A percentile compares a stretch with the other conserved stretches of the same genome.
Evolutionary conservation across 2,888 invertebrate species (phyloP).

Genomic region (Endotricha flammealis): DNA sequence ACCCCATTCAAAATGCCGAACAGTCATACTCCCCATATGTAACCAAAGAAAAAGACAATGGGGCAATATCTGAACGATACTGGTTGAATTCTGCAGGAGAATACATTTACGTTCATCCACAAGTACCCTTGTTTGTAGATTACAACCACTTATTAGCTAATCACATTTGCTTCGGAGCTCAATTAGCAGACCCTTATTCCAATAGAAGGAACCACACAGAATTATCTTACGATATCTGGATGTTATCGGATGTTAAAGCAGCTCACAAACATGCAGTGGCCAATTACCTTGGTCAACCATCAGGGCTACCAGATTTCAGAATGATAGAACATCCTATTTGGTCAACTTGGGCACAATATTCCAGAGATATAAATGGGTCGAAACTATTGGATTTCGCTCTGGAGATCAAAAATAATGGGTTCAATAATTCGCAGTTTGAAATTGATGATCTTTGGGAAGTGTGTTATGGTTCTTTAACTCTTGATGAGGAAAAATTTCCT

Average conservation of each 20-base stretch:
- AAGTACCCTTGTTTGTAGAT: constrained; percentile 84
- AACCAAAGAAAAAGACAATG: constrained; percentile 70
- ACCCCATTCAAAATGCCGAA: constrained; percentile 78
- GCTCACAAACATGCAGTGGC: constrained; percentile 81
- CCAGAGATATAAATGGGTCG: constrained; percentile 78
- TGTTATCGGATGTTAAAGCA: constrained; percentile 73
- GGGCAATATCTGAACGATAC: constrained; percentile 81
- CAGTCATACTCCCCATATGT: constrained; percentile 75
- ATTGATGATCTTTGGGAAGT: constrained; percentile 93
- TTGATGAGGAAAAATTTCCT: constrained; percentile 84
- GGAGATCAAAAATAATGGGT: constrained; percentile 80
- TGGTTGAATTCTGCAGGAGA: constrained; percentile 86
- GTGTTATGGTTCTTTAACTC: constrained; percentile 88
- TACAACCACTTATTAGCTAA: constrained; percentile 77
- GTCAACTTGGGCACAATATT: constrained; percentile 91
- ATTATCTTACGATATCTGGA: constrained; percentile 80
- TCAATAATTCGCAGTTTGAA: constrained; percentile 86
- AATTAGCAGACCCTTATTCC: constrained; percentile 76
- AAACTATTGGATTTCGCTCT: constrained; percentile 81
- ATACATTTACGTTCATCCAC: constrained; percentile 80
- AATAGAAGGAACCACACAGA: constrained; percentile 44
- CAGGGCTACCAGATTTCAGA: constrained; percentile 78
- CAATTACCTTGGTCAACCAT: constrained; percentile 80
- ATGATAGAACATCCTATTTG: constrained; percentile 90
- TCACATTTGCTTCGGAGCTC: constrained; percentile 77